Conservation (phyloP, 2,797 vertebrate genomes). For the Capromys pilorides region DNA sequence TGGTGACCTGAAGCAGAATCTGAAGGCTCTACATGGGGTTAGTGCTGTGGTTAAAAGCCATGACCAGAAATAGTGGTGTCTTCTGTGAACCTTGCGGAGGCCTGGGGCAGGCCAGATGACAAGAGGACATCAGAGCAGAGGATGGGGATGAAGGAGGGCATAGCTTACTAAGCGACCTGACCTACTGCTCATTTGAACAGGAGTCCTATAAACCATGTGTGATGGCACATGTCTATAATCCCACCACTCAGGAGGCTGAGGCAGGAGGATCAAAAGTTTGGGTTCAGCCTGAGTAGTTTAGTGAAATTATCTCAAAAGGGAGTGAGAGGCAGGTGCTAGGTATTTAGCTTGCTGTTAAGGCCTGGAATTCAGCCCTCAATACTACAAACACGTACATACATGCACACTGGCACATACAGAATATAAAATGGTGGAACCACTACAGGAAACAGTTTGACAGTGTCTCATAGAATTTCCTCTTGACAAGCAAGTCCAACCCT, state of each 20-base stretch:
- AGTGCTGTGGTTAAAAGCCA: not conserved
- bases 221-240: not conserved
- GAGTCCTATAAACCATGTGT: not conserved
- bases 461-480: not conserved
- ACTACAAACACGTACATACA: not conserved
- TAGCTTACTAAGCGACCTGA: not conserved
- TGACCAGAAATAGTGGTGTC: not conserved
- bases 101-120: too few relatives aligned
- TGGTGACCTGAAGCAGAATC: not conserved
- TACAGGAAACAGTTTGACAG: not conserved
- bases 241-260: not conserved
- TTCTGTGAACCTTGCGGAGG: not conserved
- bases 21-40: not conserved
- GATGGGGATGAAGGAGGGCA: not conserved
- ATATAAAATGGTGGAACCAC: not conserved
- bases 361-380: not conserved
- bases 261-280: not conserved
- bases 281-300: not conserved
- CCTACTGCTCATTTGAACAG: not conserved
- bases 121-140: not conserved
- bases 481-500: not conserved
- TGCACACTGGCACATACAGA: not conserved
- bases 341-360: not conserved
- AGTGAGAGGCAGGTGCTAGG: not conserved
- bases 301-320: not conserved